phyloP scores from a whole-genome alignment of 1,140 invertebrate species.

The Maconellicoccus hirsutus region DNA sequence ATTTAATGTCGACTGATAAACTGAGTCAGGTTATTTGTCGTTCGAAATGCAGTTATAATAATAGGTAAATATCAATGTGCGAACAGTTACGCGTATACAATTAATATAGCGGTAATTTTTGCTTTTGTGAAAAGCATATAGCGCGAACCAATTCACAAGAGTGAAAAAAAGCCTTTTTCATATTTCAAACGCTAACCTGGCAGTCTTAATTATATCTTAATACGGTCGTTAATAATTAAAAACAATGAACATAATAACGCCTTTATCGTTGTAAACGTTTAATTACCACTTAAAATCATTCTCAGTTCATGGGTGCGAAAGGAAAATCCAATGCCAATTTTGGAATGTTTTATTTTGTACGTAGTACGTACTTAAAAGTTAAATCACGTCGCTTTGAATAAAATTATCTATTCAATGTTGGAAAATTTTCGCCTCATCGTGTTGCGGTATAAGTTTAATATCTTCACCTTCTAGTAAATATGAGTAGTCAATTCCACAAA shows the following conservation, averaged over 20 bases:
- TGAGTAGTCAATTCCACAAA: too few species aligned
- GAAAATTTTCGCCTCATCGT: too few species aligned
- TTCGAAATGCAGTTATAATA: neutral
- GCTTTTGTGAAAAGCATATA: neutral
- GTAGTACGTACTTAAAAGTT: too few species aligned
- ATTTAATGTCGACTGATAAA: constrained; percentile 1
- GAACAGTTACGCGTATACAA: neutral
- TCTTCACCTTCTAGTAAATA: too few species aligned
- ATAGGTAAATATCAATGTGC: neutral
- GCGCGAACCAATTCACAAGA: neutral
- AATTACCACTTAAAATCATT: neutral
- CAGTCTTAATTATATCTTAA: neutral
- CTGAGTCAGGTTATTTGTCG: neutral
- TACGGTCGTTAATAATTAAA: neutral
- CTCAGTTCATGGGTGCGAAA: too few species aligned
- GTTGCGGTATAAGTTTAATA: too few species aligned
- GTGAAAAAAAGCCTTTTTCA: neutral
- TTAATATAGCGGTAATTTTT: neutral
- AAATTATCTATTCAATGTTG: too few species aligned
- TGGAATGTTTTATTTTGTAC: too few species aligned
- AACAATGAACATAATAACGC: neutral
- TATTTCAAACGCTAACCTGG: neutral
- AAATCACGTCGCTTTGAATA: too few species aligned
- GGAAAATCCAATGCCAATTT: too few species aligned
- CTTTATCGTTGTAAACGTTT: neutral